Base-by-base conservation (phyloP, 1,140 invertebrate genomes). In the Bombus confusus region DNA sequence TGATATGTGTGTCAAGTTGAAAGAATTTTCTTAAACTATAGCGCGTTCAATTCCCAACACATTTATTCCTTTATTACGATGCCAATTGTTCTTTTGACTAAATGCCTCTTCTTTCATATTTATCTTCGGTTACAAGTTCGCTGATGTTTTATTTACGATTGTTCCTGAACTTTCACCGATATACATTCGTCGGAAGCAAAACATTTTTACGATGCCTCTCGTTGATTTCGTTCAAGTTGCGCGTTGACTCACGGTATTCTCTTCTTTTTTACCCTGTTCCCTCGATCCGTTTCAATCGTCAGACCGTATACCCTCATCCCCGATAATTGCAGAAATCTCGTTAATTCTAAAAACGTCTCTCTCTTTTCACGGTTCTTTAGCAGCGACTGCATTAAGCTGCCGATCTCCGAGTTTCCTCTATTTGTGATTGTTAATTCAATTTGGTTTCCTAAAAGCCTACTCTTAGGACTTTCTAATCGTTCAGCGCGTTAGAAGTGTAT, bases 251-350 rank as follows among this genome's bases (percentile, higher is more conserved):
- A 59, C 57, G 15, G 8, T 39, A 39, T 75, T 76, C 31, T 37
- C 31, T 37, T n/a, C 31, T 25, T 13, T 76, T 25, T 34, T 5
- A 13, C 10, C 15, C 15, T 13, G 41, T 34, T 22, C 57, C 12
- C 10, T 13, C 39, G 34, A 64, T 28, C 57, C 74, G 62, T 78
- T 78, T 83, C 37, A 31, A 64, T 83, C 74, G 25, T 64, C 37
- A 3, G 37, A 52, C 22, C 6, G 25, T 12, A 28, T 25, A 3
- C 43, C n/a, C 8, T 52, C 13, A 10, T 41, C 15, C 57, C 28
- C 43, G n/a, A 72, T 73, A 47, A 74, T 76, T 43, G n/a, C 18
- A 41, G 15, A 28, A 76, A 76, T 83, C 41, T 76, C 31, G 22
- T 83, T 66, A 68, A 68, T 68, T 68, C 34, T 37, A 37, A 68